A percentile compares a stretch with the other conserved stretches of the same genome.
Conservation (phyloP, 1,140 invertebrate species). For the Xylocopa sonorina region DNA sequence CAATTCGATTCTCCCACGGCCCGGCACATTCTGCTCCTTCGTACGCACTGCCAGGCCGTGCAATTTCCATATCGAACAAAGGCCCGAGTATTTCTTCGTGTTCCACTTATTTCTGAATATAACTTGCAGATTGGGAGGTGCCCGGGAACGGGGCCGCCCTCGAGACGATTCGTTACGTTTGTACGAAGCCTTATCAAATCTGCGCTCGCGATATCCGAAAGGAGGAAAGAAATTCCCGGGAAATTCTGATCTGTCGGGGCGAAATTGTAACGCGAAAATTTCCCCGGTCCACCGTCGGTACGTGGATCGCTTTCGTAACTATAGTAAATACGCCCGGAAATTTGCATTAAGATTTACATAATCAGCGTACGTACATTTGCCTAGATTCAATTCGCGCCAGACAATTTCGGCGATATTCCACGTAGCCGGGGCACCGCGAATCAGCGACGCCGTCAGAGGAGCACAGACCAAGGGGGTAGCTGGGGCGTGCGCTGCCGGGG, state of each 20-base stretch:
- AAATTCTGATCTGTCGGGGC: neutral
- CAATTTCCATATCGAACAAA: neutral
- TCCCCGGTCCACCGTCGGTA: neutral
- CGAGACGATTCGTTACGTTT: neutral
- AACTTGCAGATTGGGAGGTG: neutral
- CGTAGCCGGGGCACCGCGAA: slow-evolving; percentile 8
- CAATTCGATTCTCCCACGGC: neutral
- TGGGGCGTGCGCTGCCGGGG: neutral
- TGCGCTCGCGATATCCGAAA: neutral
- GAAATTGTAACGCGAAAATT: slow-evolving; percentile 29
- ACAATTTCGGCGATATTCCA: slow-evolving; percentile 45
- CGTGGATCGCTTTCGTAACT: slow-evolving; percentile 40
- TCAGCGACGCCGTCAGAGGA: neutral
- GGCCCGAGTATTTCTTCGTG: neutral
- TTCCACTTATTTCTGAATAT: neutral
- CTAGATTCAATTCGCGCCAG: slow-evolving; percentile 36
- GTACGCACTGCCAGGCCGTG: neutral
- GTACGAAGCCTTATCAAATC: neutral
- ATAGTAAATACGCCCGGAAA: slow-evolving; percentile 35
- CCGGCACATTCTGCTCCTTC: neutral
- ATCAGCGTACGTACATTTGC: slow-evolving; percentile 44
- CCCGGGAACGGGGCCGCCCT: neutral
- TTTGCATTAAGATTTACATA: slow-evolving; percentile 51
- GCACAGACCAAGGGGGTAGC: no score
- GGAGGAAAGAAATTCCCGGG: neutral